phyloP scores from a whole-genome alignment of 64 coral and sea anemone species.

The Dendrophyllia cribrosa region DNA sequence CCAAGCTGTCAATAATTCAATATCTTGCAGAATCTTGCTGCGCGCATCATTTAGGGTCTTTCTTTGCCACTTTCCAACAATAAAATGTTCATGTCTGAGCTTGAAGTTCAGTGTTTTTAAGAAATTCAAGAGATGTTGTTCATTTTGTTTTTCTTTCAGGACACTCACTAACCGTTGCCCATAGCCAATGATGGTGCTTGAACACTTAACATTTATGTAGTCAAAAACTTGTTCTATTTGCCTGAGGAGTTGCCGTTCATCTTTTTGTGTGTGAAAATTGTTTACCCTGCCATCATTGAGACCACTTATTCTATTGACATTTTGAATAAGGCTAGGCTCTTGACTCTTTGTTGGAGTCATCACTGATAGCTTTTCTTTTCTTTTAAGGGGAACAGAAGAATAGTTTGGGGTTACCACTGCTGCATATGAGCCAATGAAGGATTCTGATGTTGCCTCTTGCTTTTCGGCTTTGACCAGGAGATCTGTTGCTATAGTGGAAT shows the following conservation, averaged over 20 bases:
- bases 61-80: not conserved
- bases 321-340: not conserved
- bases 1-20: not conserved
- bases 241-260: slow-evolving; percentile 4
- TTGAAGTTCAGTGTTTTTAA: not conserved
- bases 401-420: not conserved
- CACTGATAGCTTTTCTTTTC: not conserved
- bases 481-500: not conserved
- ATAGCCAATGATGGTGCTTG: not conserved
- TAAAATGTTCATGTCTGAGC: not conserved
- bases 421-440: not conserved
- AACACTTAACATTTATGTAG: slow-evolving; percentile 8
- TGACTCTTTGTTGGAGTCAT: not conserved
- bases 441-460: not conserved
- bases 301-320: too few species aligned
- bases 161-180: not conserved
- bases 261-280: not conserved
- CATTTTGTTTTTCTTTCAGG: not conserved
- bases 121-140: not conserved
- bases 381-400: slow-evolving; percentile 9
- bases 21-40: not conserved
- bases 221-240: slow-evolving; percentile 45
- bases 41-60: too few species aligned
- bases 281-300: too few species aligned
- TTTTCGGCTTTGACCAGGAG: not conserved